A percentile compares a stretch with the other conserved stretches of the same genome.
Evolutionary conservation across 2,888 invertebrate genomes (phyloP).

Genomic region (Drosophila infuscata): DNA sequence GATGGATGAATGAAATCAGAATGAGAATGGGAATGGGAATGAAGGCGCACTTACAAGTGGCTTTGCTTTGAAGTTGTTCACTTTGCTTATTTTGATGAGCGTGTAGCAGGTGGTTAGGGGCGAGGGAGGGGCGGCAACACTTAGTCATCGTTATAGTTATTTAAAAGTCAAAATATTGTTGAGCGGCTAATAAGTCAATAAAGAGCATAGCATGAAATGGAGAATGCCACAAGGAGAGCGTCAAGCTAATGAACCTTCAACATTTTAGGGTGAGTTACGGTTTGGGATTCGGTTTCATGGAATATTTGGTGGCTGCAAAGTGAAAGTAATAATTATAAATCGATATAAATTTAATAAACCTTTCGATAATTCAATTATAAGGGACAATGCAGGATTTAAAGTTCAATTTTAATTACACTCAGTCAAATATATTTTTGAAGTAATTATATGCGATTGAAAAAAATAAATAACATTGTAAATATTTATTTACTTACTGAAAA

Average conservation of each 20-base stretch:
- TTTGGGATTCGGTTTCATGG: neutral
- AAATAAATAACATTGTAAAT: neutral
- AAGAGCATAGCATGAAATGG: neutral
- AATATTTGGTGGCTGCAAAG: neutral
- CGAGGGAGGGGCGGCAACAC: neutral
- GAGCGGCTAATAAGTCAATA: conserved; percentile 37
- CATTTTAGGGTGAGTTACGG: conserved; percentile 13
- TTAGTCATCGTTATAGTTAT: conserved; percentile 46
- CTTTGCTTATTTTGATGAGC: conserved; percentile 29
- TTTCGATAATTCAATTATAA: neutral
- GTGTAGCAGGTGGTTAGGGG: neutral
- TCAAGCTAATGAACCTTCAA: conserved; percentile 25
- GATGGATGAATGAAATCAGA: conserved; percentile 12
- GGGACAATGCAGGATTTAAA: neutral
- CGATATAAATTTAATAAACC: neutral
- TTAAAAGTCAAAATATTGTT: conserved; percentile 42
- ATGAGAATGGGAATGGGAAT: neutral
- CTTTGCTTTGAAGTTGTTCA: conserved; percentile 55
- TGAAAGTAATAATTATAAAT: neutral
- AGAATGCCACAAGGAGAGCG: neutral
- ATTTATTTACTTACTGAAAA: neutral
- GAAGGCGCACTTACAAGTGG: conserved; percentile 44
- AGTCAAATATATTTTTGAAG: neutral
- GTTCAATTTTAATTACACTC: neutral
- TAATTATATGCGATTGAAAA: neutral